These are phyloP conservation scores for Spea bombifrons DNA, from an alignment of 2,113 vertebrate species.

Conservation along the genomic window DNA sequence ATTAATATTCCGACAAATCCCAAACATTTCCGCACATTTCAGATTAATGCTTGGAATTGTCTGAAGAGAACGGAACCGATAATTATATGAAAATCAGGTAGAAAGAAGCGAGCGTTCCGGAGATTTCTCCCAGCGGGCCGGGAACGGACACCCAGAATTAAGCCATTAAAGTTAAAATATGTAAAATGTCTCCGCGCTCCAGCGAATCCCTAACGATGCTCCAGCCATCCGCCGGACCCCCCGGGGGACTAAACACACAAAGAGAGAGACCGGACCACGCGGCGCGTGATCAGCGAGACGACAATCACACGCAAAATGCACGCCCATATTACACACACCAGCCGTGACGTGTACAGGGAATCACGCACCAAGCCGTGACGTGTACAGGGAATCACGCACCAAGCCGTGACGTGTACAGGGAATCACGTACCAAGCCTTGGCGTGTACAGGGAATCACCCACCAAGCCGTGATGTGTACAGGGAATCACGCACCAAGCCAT, in stretches of 20 bases:
- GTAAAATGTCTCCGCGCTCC: slow-evolving; percentile 45
- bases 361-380: no score
- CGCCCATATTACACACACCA: no score
- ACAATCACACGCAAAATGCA: not conserved
- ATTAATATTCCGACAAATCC: not conserved
- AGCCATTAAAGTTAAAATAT: slow-evolving; percentile 32
- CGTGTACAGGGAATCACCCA: no score
- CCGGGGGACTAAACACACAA: slow-evolving; percentile 35
- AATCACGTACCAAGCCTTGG: no score
- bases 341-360: no score
- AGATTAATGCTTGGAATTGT: no score
- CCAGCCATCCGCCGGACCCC: slow-evolving; percentile 30
- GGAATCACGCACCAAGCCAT: no score
- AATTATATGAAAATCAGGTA: not conserved
- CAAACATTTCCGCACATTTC: not conserved
- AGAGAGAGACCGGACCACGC: slow-evolving; percentile 21
- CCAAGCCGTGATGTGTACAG: no score
- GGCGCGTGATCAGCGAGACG: slow-evolving; percentile 10
- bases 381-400: no score
- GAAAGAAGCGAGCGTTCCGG: not conserved
- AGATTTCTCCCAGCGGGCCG: slow-evolving; percentile 8
- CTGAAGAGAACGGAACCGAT: not conserved
- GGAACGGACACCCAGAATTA: slow-evolving; percentile 29
- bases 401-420: no score
- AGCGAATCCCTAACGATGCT: slow-evolving; percentile 35